Percentiles rank a stretch among this genome's conserved stretches.
These are phyloP conservation scores for Candidula unifasciata DNA, from an alignment of 2,888 invertebrate genomes.

Conservation along the genomic window DNA sequence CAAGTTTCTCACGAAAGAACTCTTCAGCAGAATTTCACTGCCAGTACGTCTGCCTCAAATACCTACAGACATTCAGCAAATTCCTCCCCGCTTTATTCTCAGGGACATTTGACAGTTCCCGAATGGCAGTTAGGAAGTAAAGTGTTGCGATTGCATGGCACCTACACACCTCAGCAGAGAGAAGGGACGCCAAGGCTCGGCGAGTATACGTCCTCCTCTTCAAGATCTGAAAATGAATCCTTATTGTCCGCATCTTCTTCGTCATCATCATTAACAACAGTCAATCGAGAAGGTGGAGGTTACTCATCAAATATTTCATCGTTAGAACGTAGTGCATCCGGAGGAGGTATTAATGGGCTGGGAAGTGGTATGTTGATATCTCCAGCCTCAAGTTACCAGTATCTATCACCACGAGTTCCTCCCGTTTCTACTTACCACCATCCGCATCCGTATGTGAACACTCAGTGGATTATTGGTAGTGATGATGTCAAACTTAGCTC, in stretches of 20 bases:
- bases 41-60: not conserved
- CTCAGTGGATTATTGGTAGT: slow-evolving; percentile 53
- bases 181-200: not conserved
- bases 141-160: not conserved
- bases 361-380: not conserved
- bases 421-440: slow-evolving; percentile 55
- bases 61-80: not conserved
- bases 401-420: slow-evolving; percentile 49
- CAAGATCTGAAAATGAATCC: slow-evolving; percentile 3
- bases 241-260: slow-evolving; percentile 30
- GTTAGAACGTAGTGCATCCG: not conserved
- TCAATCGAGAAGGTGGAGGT: slow-evolving; percentile 16
- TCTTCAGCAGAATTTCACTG: slow-evolving; percentile 9
- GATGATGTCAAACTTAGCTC: slow-evolving; percentile 36
- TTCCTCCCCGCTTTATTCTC: slow-evolving; percentile 31
- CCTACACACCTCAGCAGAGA: not conserved
- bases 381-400: slow-evolving; percentile 37
- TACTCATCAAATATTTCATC: slow-evolving; percentile 15
- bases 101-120: slow-evolving; percentile 40
- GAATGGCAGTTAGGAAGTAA: slow-evolving; percentile 49
- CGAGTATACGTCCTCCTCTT: not conserved
- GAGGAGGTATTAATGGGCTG: not conserved
- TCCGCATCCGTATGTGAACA: slow-evolving; percentile 56
- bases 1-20: slow-evolving; percentile 7
- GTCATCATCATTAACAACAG: not conserved